A percentile compares a stretch with the other conserved stretches of the same genome.
These are phyloP conservation scores for Scatophagus argus DNA, from an alignment of 2,113 vertebrate genomes.

Conservation along the genomic window DNA sequence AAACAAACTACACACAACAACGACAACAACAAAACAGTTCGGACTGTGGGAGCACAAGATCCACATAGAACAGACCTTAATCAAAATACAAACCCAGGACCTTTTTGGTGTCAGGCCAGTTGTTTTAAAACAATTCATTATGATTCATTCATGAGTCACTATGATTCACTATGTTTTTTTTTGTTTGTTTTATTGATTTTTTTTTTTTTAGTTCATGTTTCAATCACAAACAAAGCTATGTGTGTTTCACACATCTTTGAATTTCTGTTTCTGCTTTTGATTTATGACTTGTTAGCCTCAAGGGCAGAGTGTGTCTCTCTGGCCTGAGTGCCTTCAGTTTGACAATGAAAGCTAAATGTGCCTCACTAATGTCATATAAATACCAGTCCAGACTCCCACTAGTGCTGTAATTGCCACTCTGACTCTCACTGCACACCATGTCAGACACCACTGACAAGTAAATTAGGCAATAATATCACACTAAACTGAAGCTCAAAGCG, in stretches of 20 bases:
- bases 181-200: neutral
- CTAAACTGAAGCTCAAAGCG: constrained; percentile 42
- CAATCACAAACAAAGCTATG: constrained; percentile 5
- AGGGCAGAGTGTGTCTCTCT: constrained; percentile 42
- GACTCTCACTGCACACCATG: constrained; percentile 50
- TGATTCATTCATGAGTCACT: too few relatives aligned
- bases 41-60: neutral
- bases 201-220: neutral
- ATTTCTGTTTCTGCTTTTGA: constrained; percentile 44
- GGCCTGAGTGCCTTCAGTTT: constrained; percentile 46
- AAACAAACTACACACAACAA: too few relatives aligned
- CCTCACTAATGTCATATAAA: constrained; percentile 69
- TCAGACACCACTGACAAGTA: constrained; percentile 59
- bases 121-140: neutral
- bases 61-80: neutral
- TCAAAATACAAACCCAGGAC: neutral
- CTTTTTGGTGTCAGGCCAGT: neutral
- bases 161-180: too few relatives aligned
- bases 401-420: constrained; percentile 61
- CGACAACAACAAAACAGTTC: neutral
- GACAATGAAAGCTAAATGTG: constrained; percentile 66
- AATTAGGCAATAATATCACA: constrained; percentile 54
- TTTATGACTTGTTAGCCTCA: constrained; percentile 42
- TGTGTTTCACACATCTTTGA: constrained; percentile 4
- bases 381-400: constrained; percentile 56